These are phyloP conservation scores for Arctia plantaginis DNA, from an alignment of 2,888 invertebrate species.

Conservation along the genomic window DNA sequence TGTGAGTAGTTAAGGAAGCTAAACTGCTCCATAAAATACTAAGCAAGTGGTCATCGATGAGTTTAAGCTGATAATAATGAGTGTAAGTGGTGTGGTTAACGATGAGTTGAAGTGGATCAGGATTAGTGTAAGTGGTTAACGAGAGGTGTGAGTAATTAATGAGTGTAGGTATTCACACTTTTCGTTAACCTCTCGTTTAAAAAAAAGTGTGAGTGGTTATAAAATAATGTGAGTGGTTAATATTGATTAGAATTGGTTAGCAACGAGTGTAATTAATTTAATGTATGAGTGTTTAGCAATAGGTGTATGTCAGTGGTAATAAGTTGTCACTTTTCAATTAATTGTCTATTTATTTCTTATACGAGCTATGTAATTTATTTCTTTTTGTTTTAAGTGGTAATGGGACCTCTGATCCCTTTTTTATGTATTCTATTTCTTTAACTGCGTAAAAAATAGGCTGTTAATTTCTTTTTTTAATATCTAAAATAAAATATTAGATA, in stretches of 20 bases:
- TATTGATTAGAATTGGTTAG: background rate
- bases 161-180: background rate
- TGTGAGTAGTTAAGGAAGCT: background rate
- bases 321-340: background rate
- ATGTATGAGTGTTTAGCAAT: too few species aligned
- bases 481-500: too few species aligned
- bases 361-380: background rate
- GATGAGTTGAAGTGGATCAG: background rate
- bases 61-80: background rate
- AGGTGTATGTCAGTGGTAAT: too few species aligned
- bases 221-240: background rate
- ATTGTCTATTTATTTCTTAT: background rate
- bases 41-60: background rate
- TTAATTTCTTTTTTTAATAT: too few species aligned
- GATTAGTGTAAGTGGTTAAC: background rate
- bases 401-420: too few species aligned
- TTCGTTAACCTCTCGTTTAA: background rate
- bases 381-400: background rate
- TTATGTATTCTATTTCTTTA: too few species aligned
- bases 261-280: background rate
- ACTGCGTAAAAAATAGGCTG: too few species aligned
- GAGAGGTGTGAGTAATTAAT: background rate
- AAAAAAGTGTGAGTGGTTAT: background rate
- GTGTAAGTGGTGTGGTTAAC: background rate
- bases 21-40: background rate